Evolutionary conservation across 2,113 vertebrate species (phyloP), one percentile per base, ranked within the genome.

Genomic region (Xenotilapia caudafasciata): DNA sequence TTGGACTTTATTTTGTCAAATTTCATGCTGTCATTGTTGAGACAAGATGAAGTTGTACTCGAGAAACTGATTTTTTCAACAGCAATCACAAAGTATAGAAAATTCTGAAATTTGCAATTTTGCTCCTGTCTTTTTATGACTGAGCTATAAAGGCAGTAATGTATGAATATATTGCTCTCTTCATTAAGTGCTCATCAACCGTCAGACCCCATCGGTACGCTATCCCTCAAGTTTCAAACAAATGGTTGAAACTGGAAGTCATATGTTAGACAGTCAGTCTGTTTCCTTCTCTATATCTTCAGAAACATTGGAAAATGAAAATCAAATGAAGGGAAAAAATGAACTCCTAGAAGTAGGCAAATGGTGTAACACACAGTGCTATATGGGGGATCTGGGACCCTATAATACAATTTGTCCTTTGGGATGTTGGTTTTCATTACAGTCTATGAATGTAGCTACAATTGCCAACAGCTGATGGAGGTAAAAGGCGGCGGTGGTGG

Each of bases 381-480:
- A 35, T 81, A 35, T 81, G 77, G 79, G 82, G 21, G 42, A 54
- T 79, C 79, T 47, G 33, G 28, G 49, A 42, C 26, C 28, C 38
- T 49, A 9, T n/a, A 19, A 42, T 11, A 1, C 13, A 56, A 85
- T 9, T 75, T 35, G 40, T 80, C 65, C 68, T 85, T 73, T 84
- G 84, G 70, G 19, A 56, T 79, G 83, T 31, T 12, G 89, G 86
- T 86, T 92, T 93, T 92, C 79, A 80, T 91, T 92, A 23, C 90
- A 84, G 88, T 93, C 92, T 94, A 83, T 90, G 91, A 95, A 95
- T 95, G 93, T 86, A 81, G 83, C 88, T 83, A 85, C 86, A 83
- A 88, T 86, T 13, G 7, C 31, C 85, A 87, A 94, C 96, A 96
- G 95, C 95, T 96, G 95, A 91, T 89, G 86, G 85, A 10, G 83